Conservation (phyloP, 2,888 invertebrate genomes). For the Folsomia manolachei region DNA sequence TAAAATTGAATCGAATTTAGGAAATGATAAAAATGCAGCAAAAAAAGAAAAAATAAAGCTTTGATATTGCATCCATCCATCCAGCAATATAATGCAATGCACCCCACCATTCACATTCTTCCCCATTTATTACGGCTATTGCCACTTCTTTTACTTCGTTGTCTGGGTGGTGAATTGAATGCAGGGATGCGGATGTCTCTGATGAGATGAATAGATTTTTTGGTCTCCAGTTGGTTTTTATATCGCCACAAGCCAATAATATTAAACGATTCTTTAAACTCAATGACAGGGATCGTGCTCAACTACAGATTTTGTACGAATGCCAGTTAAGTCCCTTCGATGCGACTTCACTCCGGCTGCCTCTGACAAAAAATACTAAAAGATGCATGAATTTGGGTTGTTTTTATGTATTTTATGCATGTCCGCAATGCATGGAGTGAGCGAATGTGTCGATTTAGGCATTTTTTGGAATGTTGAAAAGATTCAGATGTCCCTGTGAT, state of each 20-base stretch:
- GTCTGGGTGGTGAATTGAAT: neutral
- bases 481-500: neutral
- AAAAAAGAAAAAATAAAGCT: neutral
- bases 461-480: neutral
- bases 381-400: no score
- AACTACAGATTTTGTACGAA: no score
- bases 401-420: no score
- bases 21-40: neutral
- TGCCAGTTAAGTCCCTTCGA: neutral
- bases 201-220: neutral
- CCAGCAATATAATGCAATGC: neutral
- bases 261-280: constrained; percentile 10
- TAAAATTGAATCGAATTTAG: neutral
- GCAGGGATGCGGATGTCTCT: no score
- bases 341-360: neutral
- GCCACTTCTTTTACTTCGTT: neutral
- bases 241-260: constrained; percentile 23
- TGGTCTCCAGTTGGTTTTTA: constrained; percentile 14
- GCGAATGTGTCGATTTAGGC: neutral
- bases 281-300: neutral
- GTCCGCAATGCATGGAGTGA: neutral
- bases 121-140: neutral
- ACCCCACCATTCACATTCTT: no score
- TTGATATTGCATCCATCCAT: constrained; percentile 3
- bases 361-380: neutral